A percentile compares a stretch with the other conserved stretches of the same genome.
Evolutionary conservation across 2,113 vertebrate species (phyloP).

Genomic region (Mellivora capensis): DNA sequence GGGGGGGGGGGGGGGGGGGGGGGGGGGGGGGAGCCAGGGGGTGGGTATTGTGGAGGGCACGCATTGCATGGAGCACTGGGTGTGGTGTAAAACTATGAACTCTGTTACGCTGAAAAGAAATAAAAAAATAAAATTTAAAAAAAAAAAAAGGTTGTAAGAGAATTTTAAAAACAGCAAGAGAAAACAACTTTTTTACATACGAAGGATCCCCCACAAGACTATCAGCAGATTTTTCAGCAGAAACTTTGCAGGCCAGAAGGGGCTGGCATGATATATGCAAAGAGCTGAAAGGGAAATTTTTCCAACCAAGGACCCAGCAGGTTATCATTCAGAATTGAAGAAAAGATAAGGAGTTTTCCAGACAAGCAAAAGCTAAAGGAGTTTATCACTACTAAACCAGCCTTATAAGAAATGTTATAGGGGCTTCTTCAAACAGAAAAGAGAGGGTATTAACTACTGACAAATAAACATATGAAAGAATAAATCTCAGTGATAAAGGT

Average conservation of each 20-base stretch:
- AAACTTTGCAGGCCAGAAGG: background rate
- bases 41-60: too few relatives aligned
- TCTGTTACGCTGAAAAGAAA: too few relatives aligned
- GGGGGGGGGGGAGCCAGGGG: too few relatives aligned
- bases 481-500: background rate
- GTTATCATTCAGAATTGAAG: background rate
- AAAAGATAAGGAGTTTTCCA: background rate
- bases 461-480: background rate
- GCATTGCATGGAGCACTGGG: too few relatives aligned
- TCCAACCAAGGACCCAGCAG: background rate
- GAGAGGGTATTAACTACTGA: background rate
- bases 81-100: too few relatives aligned
- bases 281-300: background rate
- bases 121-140: too few relatives aligned
- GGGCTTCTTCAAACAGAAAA: background rate
- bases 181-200: background rate
- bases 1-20: too few relatives aligned
- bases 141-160: background rate
- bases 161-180: background rate
- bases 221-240: background rate
- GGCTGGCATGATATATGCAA: background rate
- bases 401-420: background rate
- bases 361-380: background rate
- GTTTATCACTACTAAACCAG: background rate
- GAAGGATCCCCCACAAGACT: background rate